These are phyloP conservation scores for Aptenodytes patagonicus DNA, from an alignment of 2,113 vertebrate genomes.

Conservation along the genomic window DNA sequence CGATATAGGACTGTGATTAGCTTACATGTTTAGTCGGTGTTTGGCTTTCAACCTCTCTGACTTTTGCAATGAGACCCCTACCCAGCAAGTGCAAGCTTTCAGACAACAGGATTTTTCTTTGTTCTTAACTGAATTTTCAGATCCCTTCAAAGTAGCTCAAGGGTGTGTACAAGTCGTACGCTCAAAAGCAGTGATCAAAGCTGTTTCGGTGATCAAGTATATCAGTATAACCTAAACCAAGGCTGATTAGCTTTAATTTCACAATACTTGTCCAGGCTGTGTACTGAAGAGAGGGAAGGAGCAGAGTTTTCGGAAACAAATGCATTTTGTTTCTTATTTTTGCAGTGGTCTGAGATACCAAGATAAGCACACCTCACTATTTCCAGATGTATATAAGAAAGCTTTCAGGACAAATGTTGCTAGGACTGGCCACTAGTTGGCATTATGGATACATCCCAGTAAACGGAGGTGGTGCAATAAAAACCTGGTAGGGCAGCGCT, in stretches of 20 bases:
- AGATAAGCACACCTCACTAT: background rate
- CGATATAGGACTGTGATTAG: background rate
- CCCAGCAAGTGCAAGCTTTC: background rate
- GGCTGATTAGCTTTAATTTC: background rate
- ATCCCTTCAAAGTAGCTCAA: background rate
- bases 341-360: background rate
- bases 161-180: background rate
- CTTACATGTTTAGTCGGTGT: background rate
- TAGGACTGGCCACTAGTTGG: conserved; percentile 19
- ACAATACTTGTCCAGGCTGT: background rate
- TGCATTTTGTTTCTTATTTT: background rate
- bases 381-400: background rate
- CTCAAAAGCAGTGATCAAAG: background rate
- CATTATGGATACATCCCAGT: conserved; percentile 13
- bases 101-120: background rate
- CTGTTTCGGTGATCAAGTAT: background rate
- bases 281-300: background rate
- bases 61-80: background rate
- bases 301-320: background rate
- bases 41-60: background rate
- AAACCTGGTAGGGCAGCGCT: background rate
- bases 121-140: background rate
- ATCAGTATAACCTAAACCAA: background rate
- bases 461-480: background rate
- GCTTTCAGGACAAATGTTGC: background rate